Percentiles rank a stretch among this genome's conserved stretches.
phyloP scores from a whole-genome alignment of 2,797 vertebrate species.

The Phaenicophaeus curvirostris region DNA sequence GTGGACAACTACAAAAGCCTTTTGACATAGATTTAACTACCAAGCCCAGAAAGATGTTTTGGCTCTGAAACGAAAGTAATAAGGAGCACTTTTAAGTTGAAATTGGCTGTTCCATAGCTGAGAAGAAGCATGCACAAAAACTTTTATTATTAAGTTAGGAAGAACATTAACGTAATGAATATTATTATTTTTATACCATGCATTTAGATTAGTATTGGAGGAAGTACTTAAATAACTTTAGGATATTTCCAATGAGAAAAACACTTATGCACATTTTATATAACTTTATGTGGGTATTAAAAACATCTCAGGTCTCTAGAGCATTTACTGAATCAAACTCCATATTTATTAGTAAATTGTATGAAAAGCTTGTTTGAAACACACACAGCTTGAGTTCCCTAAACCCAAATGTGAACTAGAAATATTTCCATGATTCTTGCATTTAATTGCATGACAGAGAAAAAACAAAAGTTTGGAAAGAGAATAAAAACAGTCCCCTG shows the following conservation, averaged over 20 bases:
- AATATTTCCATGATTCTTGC: slow-evolving; percentile 12
- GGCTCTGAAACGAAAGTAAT: background rate
- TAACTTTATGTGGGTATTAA: slow-evolving; percentile 6
- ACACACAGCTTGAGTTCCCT: background rate
- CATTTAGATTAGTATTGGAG: background rate
- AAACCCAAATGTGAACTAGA: slow-evolving; percentile 14
- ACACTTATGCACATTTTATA: background rate
- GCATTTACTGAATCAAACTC: slow-evolving; percentile 10
- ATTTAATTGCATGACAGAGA: background rate
- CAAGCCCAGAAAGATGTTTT: background rate
- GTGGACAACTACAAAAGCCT: background rate
- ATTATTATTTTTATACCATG: background rate
- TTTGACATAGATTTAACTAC: background rate
- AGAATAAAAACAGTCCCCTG: background rate
- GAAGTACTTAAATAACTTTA: slow-evolving; percentile 24
- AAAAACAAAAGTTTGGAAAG: background rate
- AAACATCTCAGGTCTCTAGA: background rate
- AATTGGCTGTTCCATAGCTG: background rate
- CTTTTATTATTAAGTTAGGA: background rate
- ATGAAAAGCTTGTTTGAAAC: background rate
- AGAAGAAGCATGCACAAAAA: background rate
- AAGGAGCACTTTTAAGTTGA: background rate
- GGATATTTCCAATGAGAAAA: slow-evolving; percentile 4
- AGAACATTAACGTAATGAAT: background rate
- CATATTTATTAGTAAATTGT: slow-evolving; percentile 17